Evolutionary conservation across 2,888 invertebrate genomes (phyloP), one percentile per base, ranked within the genome.

Genomic region (Abscondita cerata): DNA sequence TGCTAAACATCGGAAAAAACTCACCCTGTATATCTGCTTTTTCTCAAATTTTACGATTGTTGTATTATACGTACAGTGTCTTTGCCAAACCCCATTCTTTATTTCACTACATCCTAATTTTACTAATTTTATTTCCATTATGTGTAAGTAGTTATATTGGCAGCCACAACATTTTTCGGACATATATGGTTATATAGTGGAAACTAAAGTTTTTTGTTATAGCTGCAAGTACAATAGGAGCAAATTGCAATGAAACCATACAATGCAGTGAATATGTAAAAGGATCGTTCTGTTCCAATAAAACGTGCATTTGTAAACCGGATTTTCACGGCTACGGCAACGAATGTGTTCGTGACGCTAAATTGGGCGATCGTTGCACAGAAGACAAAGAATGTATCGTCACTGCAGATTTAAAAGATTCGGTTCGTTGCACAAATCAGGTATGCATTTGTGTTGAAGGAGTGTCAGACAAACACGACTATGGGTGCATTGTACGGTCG

Each of bases 261-360:
- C 80, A 80, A 62, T 80, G 80, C 57, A 73, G 73, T 1, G 73
- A 72, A 55, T 75, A 72, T 63, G 64, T 80, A 4, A 60, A 55
- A 31, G 69, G 70, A 25, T 71, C 74, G 9, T 63, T 72, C 19
- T 78, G 77, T 58, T 59, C 67, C 8, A 59, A 72, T 3, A 68
- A 69, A 0, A 69, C 54, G 18, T 80, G 80, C 58, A 63, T 65
- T 1, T 80, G 80, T 54, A 62, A 62, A 34, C 53, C 63, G 12
- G 71, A 68, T 18, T 73, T 72, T 25, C 78, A 80, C 65, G 68
- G 69, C 0, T 72, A 70, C 59, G 74, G 72, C 5, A 68, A 65
- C 8, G 65, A 62, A 31, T 78, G 78, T 61, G 72, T 74, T 38
- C 64, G 63, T 47, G 70, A 68, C 20, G 73, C 65, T 18, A 55